A percentile compares a stretch with the other conserved stretches of the same genome.
Conservation (phyloP, 35 echinoderm and acorn worm species). For the Holothuria glaberrima region DNA sequence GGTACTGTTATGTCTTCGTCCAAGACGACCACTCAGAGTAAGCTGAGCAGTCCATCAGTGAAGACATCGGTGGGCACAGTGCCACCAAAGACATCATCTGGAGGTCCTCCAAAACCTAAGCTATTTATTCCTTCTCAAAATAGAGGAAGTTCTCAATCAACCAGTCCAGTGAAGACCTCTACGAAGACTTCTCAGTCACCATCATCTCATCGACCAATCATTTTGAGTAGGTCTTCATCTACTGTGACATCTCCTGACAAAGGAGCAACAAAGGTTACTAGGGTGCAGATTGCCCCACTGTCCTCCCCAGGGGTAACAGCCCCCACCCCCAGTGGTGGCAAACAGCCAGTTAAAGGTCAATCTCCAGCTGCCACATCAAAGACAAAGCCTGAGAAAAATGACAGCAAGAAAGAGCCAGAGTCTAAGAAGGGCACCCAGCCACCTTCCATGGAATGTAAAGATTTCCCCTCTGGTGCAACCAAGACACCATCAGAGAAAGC, state of each 20-base stretch:
- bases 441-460: not conserved
- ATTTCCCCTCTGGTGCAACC: not conserved
- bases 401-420: constrained; percentile 9
- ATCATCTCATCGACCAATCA: constrained; percentile 68
- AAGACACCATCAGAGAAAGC: not conserved
- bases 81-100: not conserved
- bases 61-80: not conserved
- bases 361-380: not conserved
- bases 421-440: not conserved
- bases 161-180: constrained; percentile 8
- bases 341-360: not conserved
- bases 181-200: constrained; percentile 25
- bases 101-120: not conserved
- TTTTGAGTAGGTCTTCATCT: constrained; percentile 77
- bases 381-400: constrained; percentile 2
- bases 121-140: not conserved
- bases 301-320: not conserved
- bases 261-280: constrained; percentile 72
- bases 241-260: constrained; percentile 82
- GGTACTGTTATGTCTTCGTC: not conserved
- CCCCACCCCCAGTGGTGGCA: not conserved
- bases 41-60: not conserved
- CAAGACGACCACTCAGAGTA: not conserved
- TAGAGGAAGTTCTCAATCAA: not conserved
- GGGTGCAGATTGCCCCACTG: constrained; percentile 66